Evolutionary conservation across 1,140 invertebrate genomes (phyloP).

Genomic region (Batillaria attramentaria): DNA sequence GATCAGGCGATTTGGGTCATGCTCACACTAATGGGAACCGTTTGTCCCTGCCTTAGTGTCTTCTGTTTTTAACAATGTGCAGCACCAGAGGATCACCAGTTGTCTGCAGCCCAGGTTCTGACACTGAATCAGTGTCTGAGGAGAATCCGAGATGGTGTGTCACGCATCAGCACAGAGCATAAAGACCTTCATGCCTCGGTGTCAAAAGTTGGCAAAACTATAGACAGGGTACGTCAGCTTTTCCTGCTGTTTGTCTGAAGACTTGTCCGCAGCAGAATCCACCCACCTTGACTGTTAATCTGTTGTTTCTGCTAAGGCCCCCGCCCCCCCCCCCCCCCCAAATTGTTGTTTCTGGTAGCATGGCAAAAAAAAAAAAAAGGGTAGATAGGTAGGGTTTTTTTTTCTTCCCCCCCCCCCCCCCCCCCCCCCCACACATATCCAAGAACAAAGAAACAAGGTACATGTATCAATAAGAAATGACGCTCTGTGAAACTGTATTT

Average conservation of each 20-base stretch:
- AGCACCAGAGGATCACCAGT: constrained; percentile 51
- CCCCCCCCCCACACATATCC: too few relatives aligned
- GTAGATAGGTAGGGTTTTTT: too few relatives aligned
- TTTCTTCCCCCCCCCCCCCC: too few relatives aligned
- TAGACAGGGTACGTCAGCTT: constrained; percentile 82
- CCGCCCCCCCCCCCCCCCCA: too few relatives aligned
- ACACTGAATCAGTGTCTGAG: constrained; percentile 66
- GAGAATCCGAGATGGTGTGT: constrained; percentile 65
- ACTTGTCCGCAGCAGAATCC: neutral
- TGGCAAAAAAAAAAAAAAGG: too few relatives aligned
- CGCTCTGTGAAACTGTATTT: too few relatives aligned
- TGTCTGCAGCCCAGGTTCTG: constrained; percentile 62
- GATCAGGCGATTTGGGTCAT: neutral
- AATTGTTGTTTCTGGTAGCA: too few relatives aligned
- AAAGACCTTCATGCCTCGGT: constrained; percentile 89
- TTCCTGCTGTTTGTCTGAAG: neutral
- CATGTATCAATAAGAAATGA: too few relatives aligned
- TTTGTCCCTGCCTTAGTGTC: neutral
- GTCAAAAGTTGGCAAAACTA: constrained; percentile 96
- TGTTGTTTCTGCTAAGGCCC: neutral
- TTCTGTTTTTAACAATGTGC: neutral
- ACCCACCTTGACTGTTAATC: neutral
- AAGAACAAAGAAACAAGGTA: too few relatives aligned
- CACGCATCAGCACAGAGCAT: constrained; percentile 75
- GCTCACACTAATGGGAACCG: neutral